Base-by-base conservation (phyloP, 2,113 vertebrate species). In the Falcunculus frontatus region DNA sequence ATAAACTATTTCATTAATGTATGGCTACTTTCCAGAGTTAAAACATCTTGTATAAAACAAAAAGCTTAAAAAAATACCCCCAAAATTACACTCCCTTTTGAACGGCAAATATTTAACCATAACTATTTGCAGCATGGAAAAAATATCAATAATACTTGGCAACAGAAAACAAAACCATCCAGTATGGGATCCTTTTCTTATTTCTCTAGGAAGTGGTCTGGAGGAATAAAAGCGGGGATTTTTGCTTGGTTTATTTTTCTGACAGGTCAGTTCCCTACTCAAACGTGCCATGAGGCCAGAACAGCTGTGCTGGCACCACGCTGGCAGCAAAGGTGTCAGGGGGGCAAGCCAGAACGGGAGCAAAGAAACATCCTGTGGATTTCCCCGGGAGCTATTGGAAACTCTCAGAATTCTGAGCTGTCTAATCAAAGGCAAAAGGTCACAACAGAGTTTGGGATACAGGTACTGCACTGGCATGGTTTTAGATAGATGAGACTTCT, bases 261-360 rank as follows among this genome's bases (percentile, higher is more conserved):
- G 60, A 30, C 59, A 81, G 69, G 37, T 44, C 41, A 74, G 29
- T 33, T 91, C 64, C 59, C 76, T 19, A 15, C 23, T 26, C 22
- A 44, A 46, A 59, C 0, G 1, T 50, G 65, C 75, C 59, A 37
- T 0, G 21, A 62, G 39, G 57, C 27, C 74, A 42, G 26, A 52
- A 35, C 25, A 84, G 78, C 74, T 70, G 78, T 26, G 41, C 56
- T 82, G 55, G 73, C 63, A 89, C 62, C 72, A 32, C 0, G 0
- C 59, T 52, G 72, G 68, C 81, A 60, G 33, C 11, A 16, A 27
- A 49, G 68, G 82, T 32, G 37, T 15, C 27, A 3, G 27, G 33
- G 4, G 12, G 15, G 3, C 25, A 27, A 74, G 42, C 33, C 75
- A 72, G 49, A 37, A 33, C 0, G 0, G 64, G 3, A 81, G 88